phyloP scores from a whole-genome alignment of 2,888 invertebrate genomes.

The Halocaridina rubra region DNA sequence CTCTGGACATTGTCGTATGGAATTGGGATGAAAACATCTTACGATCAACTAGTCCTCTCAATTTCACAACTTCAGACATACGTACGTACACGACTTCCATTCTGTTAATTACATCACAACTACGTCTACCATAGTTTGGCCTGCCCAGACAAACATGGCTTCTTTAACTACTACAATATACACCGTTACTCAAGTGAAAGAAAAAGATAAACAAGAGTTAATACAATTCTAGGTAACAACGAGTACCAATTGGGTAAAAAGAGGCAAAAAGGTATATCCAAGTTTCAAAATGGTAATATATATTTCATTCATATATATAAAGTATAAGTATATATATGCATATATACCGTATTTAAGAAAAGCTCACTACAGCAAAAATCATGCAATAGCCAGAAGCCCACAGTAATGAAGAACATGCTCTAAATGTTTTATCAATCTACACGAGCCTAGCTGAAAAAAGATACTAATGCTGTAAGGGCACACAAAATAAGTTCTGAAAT shows the following conservation, averaged over 20 bases:
- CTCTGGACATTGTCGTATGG: too few relatives aligned
- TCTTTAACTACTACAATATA: slow-evolving; percentile 47
- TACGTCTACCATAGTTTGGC: slow-evolving; percentile 21
- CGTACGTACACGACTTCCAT: too few relatives aligned
- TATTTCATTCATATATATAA: slow-evolving; percentile 25
- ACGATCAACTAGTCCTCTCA: too few relatives aligned
- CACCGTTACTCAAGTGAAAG: slow-evolving; percentile 53
- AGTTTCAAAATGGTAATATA: slow-evolving; percentile 52
- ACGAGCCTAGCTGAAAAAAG: slow-evolving; percentile 55
- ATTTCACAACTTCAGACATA: too few relatives aligned
- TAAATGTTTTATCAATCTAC: slow-evolving; percentile 56
- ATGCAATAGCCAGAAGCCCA: slow-evolving; percentile 58
- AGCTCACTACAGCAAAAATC: slow-evolving; percentile 62
- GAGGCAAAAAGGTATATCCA: slow-evolving; percentile 55
- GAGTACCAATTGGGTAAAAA: slow-evolving; percentile 58
- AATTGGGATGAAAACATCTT: too few relatives aligned
- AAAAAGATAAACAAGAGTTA: slow-evolving; percentile 46
- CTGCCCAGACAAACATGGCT: slow-evolving; percentile 41
- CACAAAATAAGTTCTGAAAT: slow-evolving; percentile 37
- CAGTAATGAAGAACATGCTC: slow-evolving; percentile 57
- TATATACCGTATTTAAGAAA: slow-evolving; percentile 47
- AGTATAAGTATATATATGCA: slow-evolving; percentile 32
- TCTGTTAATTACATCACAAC: background rate
- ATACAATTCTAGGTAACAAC: slow-evolving; percentile 55
- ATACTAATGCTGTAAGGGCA: slow-evolving; percentile 58